A percentile compares a stretch with the other conserved stretches of the same genome.
These are phyloP conservation scores for Cantharis flavilabris DNA, from an alignment of 2,888 invertebrate genomes.

Conservation along the genomic window DNA sequence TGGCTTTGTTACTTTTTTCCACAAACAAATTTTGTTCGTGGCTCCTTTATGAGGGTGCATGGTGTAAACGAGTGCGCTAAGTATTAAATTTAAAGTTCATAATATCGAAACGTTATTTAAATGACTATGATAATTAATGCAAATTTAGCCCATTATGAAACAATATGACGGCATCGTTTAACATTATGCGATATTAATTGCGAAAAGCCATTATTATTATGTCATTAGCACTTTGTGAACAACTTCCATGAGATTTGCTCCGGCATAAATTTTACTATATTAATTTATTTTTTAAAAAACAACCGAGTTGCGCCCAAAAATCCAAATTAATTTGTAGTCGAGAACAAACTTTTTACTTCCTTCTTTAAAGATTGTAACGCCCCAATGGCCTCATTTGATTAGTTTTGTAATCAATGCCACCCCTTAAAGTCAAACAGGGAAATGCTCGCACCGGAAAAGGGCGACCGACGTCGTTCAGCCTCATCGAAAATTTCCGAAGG, in stretches of 20 bases:
- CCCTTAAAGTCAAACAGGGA: constrained; percentile 20
- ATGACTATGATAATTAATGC: constrained; percentile 50
- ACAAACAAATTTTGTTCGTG: background rate
- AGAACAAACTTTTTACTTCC: constrained; percentile 19
- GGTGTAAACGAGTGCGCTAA: background rate
- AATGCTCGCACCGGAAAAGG: constrained; percentile 3
- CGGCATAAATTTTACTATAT: constrained; percentile 50
- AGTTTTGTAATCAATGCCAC: constrained; percentile 41
- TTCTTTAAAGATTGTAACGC: constrained; percentile 33
- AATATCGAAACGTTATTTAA: constrained; percentile 35
- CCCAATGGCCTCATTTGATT: constrained; percentile 41
- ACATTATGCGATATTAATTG: constrained; percentile 57
- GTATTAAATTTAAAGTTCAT: background rate
- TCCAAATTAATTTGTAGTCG: constrained; percentile 23
- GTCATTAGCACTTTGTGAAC: constrained; percentile 54
- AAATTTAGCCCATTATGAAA: constrained; percentile 47
- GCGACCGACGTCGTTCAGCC: constrained; percentile 1
- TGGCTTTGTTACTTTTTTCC: constrained; percentile 5
- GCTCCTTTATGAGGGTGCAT: background rate
- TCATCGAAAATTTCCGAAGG: constrained; percentile 17
- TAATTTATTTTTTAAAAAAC: constrained; percentile 1
- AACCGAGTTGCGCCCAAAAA: background rate
- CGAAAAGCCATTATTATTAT: constrained; percentile 56
- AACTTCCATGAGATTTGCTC: constrained; percentile 44
- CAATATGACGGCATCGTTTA: constrained; percentile 49